A percentile compares a stretch with the other conserved stretches of the same genome.
These are phyloP conservation scores for Drosophila ambigua DNA, from an alignment of 1,140 invertebrate genomes.

Conservation along the genomic window DNA sequence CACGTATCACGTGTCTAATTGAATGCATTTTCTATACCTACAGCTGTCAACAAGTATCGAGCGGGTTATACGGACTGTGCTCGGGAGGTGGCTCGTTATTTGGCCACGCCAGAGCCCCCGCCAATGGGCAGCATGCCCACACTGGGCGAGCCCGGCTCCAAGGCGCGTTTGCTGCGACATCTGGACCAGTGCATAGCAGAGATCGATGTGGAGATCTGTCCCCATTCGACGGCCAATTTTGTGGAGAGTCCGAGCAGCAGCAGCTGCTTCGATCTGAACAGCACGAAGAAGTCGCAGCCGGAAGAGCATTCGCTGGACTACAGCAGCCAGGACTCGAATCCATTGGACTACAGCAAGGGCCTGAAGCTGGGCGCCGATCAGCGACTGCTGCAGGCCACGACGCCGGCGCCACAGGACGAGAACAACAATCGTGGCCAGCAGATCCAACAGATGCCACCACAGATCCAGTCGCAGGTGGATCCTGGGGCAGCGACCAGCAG, in stretches of 20 bases:
- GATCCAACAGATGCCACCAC: slow-evolving; percentile 34
- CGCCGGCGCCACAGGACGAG: slow-evolving; percentile 65
- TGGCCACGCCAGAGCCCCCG: slow-evolving; percentile 87
- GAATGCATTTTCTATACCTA: not conserved
- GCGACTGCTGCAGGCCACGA: slow-evolving; percentile 33
- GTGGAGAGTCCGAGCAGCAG: slow-evolving; percentile 75
- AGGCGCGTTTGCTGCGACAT: slow-evolving; percentile 88
- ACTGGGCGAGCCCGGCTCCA: slow-evolving; percentile 87
- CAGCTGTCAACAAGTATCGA: slow-evolving; percentile 86
- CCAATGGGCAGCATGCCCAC: slow-evolving; percentile 87
- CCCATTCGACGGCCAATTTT: slow-evolving; percentile 72
- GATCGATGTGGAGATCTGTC: slow-evolving; percentile 88
- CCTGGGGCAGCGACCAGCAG: slow-evolving; percentile 6
- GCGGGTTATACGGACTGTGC: slow-evolving; percentile 93
- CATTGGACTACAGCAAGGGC: slow-evolving; percentile 79
- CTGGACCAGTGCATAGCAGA: slow-evolving; percentile 89
- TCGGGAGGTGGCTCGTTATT: slow-evolving; percentile 88
- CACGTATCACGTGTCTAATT: not conserved
- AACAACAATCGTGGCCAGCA: slow-evolving; percentile 76
- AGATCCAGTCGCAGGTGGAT: slow-evolving; percentile 30
- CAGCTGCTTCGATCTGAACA: slow-evolving; percentile 67
- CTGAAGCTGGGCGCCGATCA: slow-evolving; percentile 56
- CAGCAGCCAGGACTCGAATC: slow-evolving; percentile 83
- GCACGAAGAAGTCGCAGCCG: slow-evolving; percentile 47
- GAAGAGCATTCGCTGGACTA: slow-evolving; percentile 80